A percentile compares a stretch with the other conserved stretches of the same genome.
Conservation (phyloP, 1,140 invertebrate genomes). For the Nymphalis io region DNA sequence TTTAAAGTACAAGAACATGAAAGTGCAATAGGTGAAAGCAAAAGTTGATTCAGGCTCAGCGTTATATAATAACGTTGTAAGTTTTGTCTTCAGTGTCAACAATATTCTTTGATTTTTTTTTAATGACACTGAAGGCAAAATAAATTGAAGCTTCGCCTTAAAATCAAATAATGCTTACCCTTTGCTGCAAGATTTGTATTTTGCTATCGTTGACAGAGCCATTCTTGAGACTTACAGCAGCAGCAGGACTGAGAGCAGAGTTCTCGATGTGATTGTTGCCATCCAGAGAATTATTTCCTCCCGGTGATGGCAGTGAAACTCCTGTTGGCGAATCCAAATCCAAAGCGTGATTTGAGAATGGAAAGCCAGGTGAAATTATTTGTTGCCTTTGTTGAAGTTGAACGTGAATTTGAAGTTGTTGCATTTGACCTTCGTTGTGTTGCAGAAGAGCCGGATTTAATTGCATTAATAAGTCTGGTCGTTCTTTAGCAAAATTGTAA, state of each 20-base stretch:
- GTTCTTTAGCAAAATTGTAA: constrained; percentile 72
- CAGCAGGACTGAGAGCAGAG: constrained; percentile 83
- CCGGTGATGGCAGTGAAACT: constrained; percentile 89
- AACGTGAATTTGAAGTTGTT: constrained; percentile 87
- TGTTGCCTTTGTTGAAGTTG: constrained; percentile 84
- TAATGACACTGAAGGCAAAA: constrained; percentile 63
- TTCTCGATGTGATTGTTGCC: constrained; percentile 82
- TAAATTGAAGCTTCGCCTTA: constrained; percentile 78
- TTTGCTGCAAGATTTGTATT: constrained; percentile 90
- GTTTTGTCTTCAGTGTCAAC: constrained; percentile 63
- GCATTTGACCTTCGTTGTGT: constrained; percentile 82
- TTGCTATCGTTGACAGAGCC: constrained; percentile 84
- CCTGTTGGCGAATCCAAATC: constrained; percentile 89
- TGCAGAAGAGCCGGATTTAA: constrained; percentile 71
- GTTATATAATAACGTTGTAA: constrained; percentile 60
- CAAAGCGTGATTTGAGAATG: constrained; percentile 84
- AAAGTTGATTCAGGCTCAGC: constrained; percentile 85
- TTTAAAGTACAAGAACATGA: constrained; percentile 1
- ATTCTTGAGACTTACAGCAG: constrained; percentile 83
- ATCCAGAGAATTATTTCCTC: constrained; percentile 86
- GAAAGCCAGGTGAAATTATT: constrained; percentile 85
- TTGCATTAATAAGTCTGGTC: constrained; percentile 77
- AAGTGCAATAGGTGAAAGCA: constrained; percentile 81
- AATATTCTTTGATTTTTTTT: constrained; percentile 33
- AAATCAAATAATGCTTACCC: constrained; percentile 88